A percentile compares a stretch with the other conserved stretches of the same genome.
These are phyloP conservation scores for Globodera rostochiensis DNA, from an alignment of 1,140 invertebrate species.

Conservation along the genomic window DNA sequence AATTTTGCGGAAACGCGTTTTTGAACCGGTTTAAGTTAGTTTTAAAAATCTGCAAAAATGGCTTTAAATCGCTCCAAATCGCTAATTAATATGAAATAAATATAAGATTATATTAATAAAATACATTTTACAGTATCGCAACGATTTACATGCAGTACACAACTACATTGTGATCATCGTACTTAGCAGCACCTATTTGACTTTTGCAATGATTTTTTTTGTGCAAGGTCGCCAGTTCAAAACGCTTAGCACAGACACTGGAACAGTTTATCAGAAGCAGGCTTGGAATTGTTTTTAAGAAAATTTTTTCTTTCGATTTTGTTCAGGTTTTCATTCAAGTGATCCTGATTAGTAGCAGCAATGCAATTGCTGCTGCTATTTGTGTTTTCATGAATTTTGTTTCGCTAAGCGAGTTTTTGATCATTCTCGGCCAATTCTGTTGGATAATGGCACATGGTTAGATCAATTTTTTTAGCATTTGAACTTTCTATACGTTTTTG, in stretches of 20 bases:
- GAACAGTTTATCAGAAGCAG: background rate
- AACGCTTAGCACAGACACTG: background rate
- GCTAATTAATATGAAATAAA: no score
- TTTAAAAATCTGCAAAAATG: no score
- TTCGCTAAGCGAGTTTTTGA: slow-evolving; percentile 22
- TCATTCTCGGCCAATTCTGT: slow-evolving; percentile 26
- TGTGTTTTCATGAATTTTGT: slow-evolving; percentile 37
- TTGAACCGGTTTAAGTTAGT: no score
- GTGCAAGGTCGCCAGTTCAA: slow-evolving; percentile 23
- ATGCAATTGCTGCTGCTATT: slow-evolving; percentile 31
- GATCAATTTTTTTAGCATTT: background rate
- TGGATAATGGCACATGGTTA: slow-evolving; percentile 38
- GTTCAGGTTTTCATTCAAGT: slow-evolving; percentile 39
- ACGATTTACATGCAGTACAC: slow-evolving; percentile 33
- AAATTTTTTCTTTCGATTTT: background rate
- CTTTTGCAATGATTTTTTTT: slow-evolving; percentile 28
- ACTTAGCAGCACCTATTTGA: slow-evolving; percentile 24
- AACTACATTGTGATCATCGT: slow-evolving; percentile 18
- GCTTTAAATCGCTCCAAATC: no score
- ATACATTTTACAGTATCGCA: slow-evolving; percentile 28
- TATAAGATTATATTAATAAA: background rate
- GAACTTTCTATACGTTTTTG: background rate
- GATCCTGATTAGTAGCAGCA: slow-evolving; percentile 31
- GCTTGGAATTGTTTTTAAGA: background rate
- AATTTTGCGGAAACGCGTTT: no score